These are phyloP conservation scores for Pholis gunnellus DNA, from an alignment of 2,113 vertebrate genomes.

Conservation along the genomic window DNA sequence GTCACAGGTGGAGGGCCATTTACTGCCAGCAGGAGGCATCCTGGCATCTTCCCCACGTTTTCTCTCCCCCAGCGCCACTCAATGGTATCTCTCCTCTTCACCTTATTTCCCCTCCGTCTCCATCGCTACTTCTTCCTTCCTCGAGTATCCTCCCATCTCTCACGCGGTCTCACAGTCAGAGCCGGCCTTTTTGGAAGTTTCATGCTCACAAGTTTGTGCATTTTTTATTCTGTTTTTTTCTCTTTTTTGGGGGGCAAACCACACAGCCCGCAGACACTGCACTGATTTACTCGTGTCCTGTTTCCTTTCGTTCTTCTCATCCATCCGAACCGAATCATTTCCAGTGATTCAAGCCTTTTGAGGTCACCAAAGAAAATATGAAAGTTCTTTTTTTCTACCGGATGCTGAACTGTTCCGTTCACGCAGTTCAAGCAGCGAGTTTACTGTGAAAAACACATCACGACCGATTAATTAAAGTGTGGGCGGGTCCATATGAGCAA, in stretches of 20 bases:
- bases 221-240: conserved; percentile 58
- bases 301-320: conserved; percentile 24
- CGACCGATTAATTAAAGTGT: conserved; percentile 27
- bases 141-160: conserved; percentile 24
- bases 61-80: conserved; percentile 8
- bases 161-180: conserved; percentile 4
- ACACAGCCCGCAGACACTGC: conserved; percentile 36
- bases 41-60: conserved; percentile 36
- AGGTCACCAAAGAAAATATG: conserved; percentile 18
- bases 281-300: conserved; percentile 15
- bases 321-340: conserved; percentile 37
- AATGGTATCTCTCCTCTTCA: not conserved
- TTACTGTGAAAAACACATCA: conserved; percentile 19
- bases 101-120: conserved; percentile 3
- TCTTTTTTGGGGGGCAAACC: conserved; percentile 44
- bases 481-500: conserved; percentile 1
- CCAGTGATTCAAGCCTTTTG: conserved; percentile 3
- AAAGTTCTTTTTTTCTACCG: conserved; percentile 7
- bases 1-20: conserved; percentile 33
- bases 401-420: not conserved
- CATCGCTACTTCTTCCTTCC: not conserved
- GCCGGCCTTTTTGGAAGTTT: conserved; percentile 32
- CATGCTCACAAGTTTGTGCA: conserved; percentile 44
- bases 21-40: conserved; percentile 72
- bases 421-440: conserved; percentile 9